Evolutionary conservation across 2,888 invertebrate genomes (phyloP).

Genomic region (Scaptodrosophila latifasciaeformis): DNA sequence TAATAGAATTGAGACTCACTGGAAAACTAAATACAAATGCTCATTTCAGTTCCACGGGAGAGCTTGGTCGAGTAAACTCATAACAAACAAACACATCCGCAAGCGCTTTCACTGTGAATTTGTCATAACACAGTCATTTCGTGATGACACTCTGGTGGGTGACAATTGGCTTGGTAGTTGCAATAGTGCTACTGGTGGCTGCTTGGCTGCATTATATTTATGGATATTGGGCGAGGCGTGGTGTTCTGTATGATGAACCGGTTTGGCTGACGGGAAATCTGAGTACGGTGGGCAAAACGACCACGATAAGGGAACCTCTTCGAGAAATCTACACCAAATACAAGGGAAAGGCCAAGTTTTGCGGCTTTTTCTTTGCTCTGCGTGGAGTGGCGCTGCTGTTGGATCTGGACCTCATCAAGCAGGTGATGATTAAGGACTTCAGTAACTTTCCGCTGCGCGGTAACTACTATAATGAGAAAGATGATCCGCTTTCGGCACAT

Average conservation of each 20-base stretch:
- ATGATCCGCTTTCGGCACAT: constrained; percentile 73
- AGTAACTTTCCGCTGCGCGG: constrained; percentile 71
- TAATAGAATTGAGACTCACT: no score
- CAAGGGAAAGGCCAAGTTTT: constrained; percentile 54
- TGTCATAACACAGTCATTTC: no score
- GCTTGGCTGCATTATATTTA: constrained; percentile 32
- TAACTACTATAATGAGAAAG: constrained; percentile 65
- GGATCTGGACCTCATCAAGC: constrained; percentile 71
- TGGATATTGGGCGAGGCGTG: constrained; percentile 54
- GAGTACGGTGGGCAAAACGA: constrained; percentile 44
- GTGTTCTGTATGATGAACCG: constrained; percentile 53
- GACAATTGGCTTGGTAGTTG: constrained; percentile 22
- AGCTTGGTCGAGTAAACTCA: no score
- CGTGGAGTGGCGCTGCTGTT: constrained; percentile 49
- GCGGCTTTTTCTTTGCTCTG: constrained; percentile 62
- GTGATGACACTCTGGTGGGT: background rate
- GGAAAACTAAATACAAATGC: no score
- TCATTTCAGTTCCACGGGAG: no score
- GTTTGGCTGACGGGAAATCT: constrained; percentile 53
- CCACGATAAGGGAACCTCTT: constrained; percentile 46
- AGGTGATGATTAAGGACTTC: constrained; percentile 73
- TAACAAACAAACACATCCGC: background rate
- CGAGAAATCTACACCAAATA: constrained; percentile 57
- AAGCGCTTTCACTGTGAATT: no score
- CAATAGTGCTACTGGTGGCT: constrained; percentile 16